Base-by-base conservation (phyloP, 1,140 invertebrate genomes). In the Drosophila nigrodunni region DNA sequence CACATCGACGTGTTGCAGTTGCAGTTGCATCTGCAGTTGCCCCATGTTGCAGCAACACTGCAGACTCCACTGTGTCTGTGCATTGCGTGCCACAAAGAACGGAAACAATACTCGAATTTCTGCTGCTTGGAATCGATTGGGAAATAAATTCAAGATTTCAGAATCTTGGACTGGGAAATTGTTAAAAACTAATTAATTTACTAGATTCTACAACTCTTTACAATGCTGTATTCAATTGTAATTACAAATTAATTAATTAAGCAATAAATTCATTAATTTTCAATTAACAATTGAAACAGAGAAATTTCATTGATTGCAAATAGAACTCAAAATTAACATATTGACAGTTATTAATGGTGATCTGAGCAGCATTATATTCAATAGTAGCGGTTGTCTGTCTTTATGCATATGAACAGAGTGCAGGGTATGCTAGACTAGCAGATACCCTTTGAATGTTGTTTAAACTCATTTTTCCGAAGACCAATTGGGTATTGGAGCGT, bases 51-150 rank as follows among this genome's bases (percentile, higher is more conserved):
- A 4, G 74, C 74, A 76, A 76, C 57, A 44, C 43, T 57, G 35
- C 3, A 10, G 37, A 30, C 4, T 30, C 25, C 6, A 5, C 25
- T 5, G 44, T 73, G 41, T 44, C 3, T 59, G 43, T 59, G 65
- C 57, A 52, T 74, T 74, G 57, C 71, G 65, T 30, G 71, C 49
- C 21, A 10, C 34, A 59, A 47, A 74, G 71, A 74, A 74, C 72
- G 72, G 72, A 71, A 65, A 71, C 54, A 61, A 61, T 69, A 39
- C 47, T 15, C 34, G 13, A 43, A 4, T 43, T 11, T 43, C 25
- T 25, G 35, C 7, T 13, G 57, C 57, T 43, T 58, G 68, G 46
- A 37, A 50, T 52, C 60, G 46, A 64, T 73, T 67, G 70, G 46
- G 15, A 58, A 73, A 61, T 44, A 37, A 47, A 6, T 30, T 55